phyloP scores from a whole-genome alignment of 2,888 invertebrate species.

The Mesoligia furuncula region DNA sequence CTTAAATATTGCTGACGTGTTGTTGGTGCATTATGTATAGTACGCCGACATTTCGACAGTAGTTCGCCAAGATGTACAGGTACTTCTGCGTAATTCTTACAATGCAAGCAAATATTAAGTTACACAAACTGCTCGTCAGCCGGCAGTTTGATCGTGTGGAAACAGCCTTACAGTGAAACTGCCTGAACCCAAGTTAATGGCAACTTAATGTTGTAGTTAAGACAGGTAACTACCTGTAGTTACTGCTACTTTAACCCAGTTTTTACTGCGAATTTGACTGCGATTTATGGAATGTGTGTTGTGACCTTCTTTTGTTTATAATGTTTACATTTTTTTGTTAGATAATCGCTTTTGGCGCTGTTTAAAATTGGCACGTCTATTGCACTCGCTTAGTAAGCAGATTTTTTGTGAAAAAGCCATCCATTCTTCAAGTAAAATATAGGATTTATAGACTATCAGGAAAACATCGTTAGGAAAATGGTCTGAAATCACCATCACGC shows the following conservation, averaged over 20 bases:
- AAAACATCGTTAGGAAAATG: neutral
- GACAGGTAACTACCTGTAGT: conserved; percentile 43
- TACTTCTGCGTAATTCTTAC: neutral
- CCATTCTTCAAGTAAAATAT: no score
- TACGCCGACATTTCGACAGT: no score
- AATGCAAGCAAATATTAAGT: neutral
- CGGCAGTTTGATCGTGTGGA: neutral
- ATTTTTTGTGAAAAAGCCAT: neutral
- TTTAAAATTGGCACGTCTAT: neutral
- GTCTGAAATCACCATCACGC: neutral
- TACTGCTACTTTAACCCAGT: conserved; percentile 65
- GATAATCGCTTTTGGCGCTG: conserved; percentile 1
- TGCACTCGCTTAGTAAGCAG: neutral
- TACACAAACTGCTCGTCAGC: neutral
- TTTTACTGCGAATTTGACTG: conserved; percentile 57
- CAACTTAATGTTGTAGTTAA: conserved; percentile 57
- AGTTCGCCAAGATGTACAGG: neutral
- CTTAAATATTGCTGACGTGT: no score
- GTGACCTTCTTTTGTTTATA: conserved; percentile 41
- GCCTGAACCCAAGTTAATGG: conserved; percentile 45
- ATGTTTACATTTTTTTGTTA: conserved; percentile 40
- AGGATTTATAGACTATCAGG: no score
- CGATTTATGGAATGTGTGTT: conserved; percentile 39
- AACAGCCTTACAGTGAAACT: conserved; percentile 46
- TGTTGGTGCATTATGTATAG: no score